A percentile compares a stretch with the other conserved stretches of the same genome.
Evolutionary conservation across 2,797 vertebrate genomes (phyloP).

Genomic region (Presbytis comata): DNA sequence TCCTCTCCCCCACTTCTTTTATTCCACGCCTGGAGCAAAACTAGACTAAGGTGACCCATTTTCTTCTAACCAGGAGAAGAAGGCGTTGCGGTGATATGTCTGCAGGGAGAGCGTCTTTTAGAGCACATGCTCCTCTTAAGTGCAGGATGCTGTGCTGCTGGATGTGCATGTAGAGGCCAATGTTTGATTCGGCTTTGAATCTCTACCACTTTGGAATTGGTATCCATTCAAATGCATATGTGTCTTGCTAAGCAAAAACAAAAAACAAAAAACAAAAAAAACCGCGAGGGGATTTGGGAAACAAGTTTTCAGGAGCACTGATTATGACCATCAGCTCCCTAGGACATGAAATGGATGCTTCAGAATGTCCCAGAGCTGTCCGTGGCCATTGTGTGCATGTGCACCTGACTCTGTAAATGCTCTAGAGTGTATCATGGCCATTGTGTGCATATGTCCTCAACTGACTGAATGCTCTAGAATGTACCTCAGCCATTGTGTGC

Average conservation of each 20-base stretch:
- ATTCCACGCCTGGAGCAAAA: not conserved
- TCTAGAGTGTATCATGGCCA: not conserved
- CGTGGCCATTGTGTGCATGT: not conserved
- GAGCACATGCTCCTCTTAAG: rapidly evolving
- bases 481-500: not conserved
- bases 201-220: rapidly evolving
- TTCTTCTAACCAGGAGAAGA: no score
- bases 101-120: not conserved
- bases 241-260: not conserved
- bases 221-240: not conserved
- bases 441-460: not conserved
- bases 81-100: not conserved
- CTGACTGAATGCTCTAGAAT: not conserved
- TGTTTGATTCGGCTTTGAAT: not conserved
- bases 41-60: not conserved
- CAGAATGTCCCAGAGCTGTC: not conserved
- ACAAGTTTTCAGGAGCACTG: not conserved
- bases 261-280: no score
- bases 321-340: not conserved
- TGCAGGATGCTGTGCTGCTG: not conserved
- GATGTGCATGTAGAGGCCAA: not conserved
- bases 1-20: no score
- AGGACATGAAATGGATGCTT: not conserved
- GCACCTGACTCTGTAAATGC: not conserved
- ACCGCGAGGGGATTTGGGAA: not conserved